A percentile compares a stretch with the other conserved stretches of the same genome.
These are phyloP conservation scores for Ranitomeya imitator DNA, from an alignment of 2,113 vertebrate genomes.

Conservation along the genomic window DNA sequence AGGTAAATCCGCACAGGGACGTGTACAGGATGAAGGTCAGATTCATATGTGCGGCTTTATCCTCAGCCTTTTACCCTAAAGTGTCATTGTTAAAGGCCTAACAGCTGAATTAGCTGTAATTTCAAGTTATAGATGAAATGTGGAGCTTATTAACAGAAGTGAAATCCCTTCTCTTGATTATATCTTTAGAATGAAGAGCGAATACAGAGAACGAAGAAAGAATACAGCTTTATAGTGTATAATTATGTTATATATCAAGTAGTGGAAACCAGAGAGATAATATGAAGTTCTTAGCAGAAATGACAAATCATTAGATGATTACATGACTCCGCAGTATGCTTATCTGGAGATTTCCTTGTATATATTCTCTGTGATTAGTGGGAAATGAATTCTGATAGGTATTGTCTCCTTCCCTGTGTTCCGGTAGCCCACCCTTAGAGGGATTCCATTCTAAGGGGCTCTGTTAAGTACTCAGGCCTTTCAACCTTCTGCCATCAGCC, in stretches of 20 bases:
- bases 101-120: not conserved
- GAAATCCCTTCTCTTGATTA: not conserved
- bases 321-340: conserved; percentile 5
- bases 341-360: conserved; percentile 32
- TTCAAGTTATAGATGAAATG: not conserved
- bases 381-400: conserved; percentile 22
- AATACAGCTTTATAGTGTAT: conserved; percentile 13
- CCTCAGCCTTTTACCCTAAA: not conserved
- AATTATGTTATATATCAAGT: conserved; percentile 30
- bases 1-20: conserved; percentile 27
- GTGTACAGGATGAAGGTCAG: conserved; percentile 12
- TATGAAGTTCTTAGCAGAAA: conserved; percentile 29
- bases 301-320: conserved; percentile 23
- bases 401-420: conserved; percentile 34
- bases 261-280: not conserved
- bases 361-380: conserved; percentile 39
- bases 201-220: not conserved
- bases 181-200: not conserved
- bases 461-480: conserved; percentile 60
- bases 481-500: conserved; percentile 75
- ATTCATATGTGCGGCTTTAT: conserved; percentile 25
- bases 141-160: not conserved
- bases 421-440: conserved; percentile 28
- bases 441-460: conserved; percentile 43
- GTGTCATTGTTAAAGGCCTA: not conserved